Conservation (phyloP, 2,797 vertebrate species). For the Sebastes taczanowskii region DNA sequence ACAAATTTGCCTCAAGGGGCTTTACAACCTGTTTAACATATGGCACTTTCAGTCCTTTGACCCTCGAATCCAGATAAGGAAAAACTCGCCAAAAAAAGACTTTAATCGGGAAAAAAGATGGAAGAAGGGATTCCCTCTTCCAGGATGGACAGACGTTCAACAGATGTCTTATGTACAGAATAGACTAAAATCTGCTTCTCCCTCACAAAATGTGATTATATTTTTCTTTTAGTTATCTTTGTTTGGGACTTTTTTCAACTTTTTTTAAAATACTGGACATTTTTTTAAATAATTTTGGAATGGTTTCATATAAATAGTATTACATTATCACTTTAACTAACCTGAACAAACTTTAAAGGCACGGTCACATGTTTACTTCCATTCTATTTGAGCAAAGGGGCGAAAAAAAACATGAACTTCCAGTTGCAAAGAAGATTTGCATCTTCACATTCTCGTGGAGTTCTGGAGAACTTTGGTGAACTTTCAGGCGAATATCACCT, state of each 20-base stretch:
- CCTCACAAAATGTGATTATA: too few species aligned
- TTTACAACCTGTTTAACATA: not conserved
- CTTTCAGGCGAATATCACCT: too few species aligned
- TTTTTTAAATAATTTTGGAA: not conserved
- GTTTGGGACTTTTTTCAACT: not conserved
- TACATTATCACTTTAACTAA: not conserved
- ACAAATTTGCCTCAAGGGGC: not conserved
- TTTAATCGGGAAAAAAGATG: too few species aligned
- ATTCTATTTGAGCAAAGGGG: too few species aligned
- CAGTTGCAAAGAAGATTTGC: too few species aligned
- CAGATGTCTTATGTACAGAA: not conserved
- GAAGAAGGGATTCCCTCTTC: not conserved
- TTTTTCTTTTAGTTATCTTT: not conserved
- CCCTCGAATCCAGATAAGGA: not conserved
- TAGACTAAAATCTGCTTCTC: too few species aligned
- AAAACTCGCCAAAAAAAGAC: not conserved
- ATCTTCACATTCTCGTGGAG: too few species aligned
- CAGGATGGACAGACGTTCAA: not conserved
- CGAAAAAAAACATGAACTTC: too few species aligned
- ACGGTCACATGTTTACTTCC: too few species aligned
- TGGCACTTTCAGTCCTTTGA: not conserved
- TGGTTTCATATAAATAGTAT: not conserved
- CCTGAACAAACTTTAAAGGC: not conserved
- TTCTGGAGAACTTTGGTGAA: too few species aligned
- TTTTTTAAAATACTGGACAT: not conserved